Evolutionary conservation across 2,888 invertebrate species (phyloP), one percentile per base, ranked within the genome.

Genomic region (Ecdyonurus torrentis): DNA sequence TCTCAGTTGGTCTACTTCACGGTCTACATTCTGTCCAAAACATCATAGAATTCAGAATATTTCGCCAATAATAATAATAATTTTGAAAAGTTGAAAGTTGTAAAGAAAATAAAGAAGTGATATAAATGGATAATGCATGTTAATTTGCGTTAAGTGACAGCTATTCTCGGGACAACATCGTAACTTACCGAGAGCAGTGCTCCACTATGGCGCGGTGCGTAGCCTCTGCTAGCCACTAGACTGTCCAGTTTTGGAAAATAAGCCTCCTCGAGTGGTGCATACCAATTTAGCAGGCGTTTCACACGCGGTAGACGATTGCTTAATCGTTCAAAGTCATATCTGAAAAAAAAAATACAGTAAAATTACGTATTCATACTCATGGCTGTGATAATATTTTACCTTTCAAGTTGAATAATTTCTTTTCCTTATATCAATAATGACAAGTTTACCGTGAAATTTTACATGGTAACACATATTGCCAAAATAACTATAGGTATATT

Each of bases 151-250:
- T 37, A 10, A 37, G 7, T 15, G 37, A 15, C 7, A 37, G 5
- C 37, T 10, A 37, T 37, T 37, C 7, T 15, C 15, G 5, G 7
- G 37, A 37, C 7, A 10, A 15, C 37, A 10, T 37, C 7, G 7
- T 37, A 5, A 2, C 20, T 55, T 55, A 55, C 55, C 22, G 64
- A 66, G 3, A 71, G 66, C 15, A 52, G 58, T 3, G 68, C 61
- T 25, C 70, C 69, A 15, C 68, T 65, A n/a, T 66, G 67, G 24
- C 89, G 80, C 0, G 87, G 81, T 0, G 90, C 87, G 86, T 87
- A 90, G 1, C 84, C 78, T 1, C 88, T 78, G 69, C 86, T 86
- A 23, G 89, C 82, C 2, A 89, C 67, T n/a, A 70, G 59, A 20
- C 67, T 68, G 65, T 69, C 69, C 63, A 74, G 63, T 64, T 73